Evolutionary conservation across 2,888 invertebrate genomes (phyloP).

Genomic region (Ophion ventricosus): DNA sequence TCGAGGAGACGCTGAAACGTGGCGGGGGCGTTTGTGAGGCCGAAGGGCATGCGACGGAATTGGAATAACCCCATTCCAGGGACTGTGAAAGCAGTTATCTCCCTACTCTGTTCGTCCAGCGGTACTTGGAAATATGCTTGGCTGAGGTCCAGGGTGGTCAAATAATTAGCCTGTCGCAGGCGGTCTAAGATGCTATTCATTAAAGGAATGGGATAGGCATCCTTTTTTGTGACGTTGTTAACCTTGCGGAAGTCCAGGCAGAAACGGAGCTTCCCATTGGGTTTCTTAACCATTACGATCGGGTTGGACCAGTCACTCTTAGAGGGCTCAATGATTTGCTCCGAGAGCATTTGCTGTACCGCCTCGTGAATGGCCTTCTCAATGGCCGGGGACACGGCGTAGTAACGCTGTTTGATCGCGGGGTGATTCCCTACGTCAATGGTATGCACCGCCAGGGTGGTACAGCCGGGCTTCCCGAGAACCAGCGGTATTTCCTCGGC

Average conservation of each 20-base stretch:
- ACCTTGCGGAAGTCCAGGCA: constrained; percentile 40
- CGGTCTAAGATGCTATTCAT: constrained; percentile 71
- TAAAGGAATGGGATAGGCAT: constrained; percentile 66
- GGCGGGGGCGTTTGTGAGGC: constrained; percentile 71
- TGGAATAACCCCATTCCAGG: constrained; percentile 72
- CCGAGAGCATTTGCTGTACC: constrained; percentile 14
- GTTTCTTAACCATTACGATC: constrained; percentile 37
- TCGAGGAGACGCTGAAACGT: constrained; percentile 75
- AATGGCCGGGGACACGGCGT: constrained; percentile 8
- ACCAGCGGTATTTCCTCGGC: not conserved
- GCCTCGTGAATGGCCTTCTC: constrained; percentile 8
- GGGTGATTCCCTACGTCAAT: constrained; percentile 35
- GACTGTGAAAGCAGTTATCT: constrained; percentile 74
- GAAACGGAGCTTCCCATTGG: constrained; percentile 4
- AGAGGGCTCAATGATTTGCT: constrained; percentile 19
- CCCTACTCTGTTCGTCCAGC: constrained; percentile 54
- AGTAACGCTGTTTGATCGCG: constrained; percentile 4
- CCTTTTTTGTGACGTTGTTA: constrained; percentile 71
- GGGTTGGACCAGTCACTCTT: constrained; percentile 12
- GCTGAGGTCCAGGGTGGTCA: constrained; percentile 67
- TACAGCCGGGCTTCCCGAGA: not conserved
- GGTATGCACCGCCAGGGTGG: not conserved
- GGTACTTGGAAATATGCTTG: constrained; percentile 67
- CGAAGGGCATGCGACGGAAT: constrained; percentile 74
- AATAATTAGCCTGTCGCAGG: constrained; percentile 66